A percentile compares a stretch with the other conserved stretches of the same genome.
Evolutionary conservation across 2,888 invertebrate species (phyloP).

Genomic region (Laothoe populi): DNA sequence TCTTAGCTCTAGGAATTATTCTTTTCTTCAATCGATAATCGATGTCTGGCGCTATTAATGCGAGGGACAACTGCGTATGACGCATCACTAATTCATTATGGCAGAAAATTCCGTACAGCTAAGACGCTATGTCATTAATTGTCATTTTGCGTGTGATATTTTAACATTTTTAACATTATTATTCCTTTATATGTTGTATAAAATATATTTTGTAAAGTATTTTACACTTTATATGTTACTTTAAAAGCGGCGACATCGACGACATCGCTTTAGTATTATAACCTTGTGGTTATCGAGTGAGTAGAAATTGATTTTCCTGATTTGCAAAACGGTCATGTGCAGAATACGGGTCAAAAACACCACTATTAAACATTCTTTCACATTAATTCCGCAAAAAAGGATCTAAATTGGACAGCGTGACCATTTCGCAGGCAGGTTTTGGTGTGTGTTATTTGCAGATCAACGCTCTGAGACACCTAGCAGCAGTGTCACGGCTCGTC

Average conservation of each 20-base stretch:
- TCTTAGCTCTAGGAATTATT: too few relatives aligned
- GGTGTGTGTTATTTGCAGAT: constrained; percentile 53
- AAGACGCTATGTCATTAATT: not conserved
- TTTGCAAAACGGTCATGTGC: constrained; percentile 49
- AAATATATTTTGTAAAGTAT: not conserved
- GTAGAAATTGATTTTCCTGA: constrained; percentile 42
- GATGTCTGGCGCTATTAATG: not conserved
- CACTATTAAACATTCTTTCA: not conserved
- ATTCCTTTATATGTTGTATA: not conserved
- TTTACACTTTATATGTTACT: not conserved
- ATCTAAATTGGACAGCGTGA: too few relatives aligned
- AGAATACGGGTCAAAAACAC: constrained; percentile 2
- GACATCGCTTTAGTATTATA: constrained; percentile 32
- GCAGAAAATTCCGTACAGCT: not conserved
- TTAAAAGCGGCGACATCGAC: not conserved
- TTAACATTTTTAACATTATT: constrained; percentile 7
- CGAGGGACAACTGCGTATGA: not conserved
- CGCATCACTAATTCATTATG: not conserved
- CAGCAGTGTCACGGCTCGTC: constrained; percentile 44
- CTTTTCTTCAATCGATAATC: not conserved
- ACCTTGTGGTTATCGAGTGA: constrained; percentile 36
- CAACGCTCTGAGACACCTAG: constrained; percentile 44
- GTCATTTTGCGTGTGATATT: not conserved
- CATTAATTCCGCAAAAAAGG: too few relatives aligned
- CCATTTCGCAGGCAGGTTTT: constrained; percentile 44